A percentile compares a stretch with the other conserved stretches of the same genome.
Conservation (phyloP, 2,113 vertebrate species). For the Clarias magur region DNA sequence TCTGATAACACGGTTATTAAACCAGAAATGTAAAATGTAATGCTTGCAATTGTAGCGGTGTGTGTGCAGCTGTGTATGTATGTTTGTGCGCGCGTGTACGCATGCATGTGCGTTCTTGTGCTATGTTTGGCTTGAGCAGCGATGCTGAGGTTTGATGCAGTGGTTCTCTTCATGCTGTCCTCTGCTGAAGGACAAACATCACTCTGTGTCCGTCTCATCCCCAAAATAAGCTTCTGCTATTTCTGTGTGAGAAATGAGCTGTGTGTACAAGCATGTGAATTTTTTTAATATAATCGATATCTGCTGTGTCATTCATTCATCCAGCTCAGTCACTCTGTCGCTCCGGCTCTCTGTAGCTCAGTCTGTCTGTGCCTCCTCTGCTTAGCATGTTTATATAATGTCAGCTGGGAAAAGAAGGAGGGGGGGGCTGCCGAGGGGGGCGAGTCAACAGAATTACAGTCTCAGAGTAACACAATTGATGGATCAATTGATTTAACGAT, state of each 20-base stretch:
- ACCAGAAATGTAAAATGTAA: slow-evolving; percentile 18
- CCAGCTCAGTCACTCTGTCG: background rate
- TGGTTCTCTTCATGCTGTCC: slow-evolving; percentile 63
- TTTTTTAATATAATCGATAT: background rate
- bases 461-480: background rate
- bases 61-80: slow-evolving; percentile 53
- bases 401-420: slow-evolving; percentile 44
- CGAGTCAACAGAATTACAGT: background rate
- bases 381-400: slow-evolving; percentile 75
- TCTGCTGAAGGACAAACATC: slow-evolving; percentile 69
- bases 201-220: background rate
- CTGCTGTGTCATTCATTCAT: slow-evolving; percentile 13
- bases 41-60: slow-evolving; percentile 46
- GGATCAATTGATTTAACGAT: background rate
- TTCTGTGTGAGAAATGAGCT: slow-evolving; percentile 23
- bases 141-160: slow-evolving; percentile 69
- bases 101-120: slow-evolving; percentile 57
- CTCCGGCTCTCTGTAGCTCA: background rate
- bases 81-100: slow-evolving; percentile 50
- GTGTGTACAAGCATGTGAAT: slow-evolving; percentile 23
- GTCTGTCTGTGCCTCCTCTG: slow-evolving; percentile 59
- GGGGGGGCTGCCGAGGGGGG: background rate
- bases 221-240: background rate
- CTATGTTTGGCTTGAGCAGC: slow-evolving; percentile 68
- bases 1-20: slow-evolving; percentile 25